Percentiles rank a stretch among this genome's conserved stretches.
Conservation (phyloP, 2,113 vertebrate species). For the Haemorhous mexicanus region DNA sequence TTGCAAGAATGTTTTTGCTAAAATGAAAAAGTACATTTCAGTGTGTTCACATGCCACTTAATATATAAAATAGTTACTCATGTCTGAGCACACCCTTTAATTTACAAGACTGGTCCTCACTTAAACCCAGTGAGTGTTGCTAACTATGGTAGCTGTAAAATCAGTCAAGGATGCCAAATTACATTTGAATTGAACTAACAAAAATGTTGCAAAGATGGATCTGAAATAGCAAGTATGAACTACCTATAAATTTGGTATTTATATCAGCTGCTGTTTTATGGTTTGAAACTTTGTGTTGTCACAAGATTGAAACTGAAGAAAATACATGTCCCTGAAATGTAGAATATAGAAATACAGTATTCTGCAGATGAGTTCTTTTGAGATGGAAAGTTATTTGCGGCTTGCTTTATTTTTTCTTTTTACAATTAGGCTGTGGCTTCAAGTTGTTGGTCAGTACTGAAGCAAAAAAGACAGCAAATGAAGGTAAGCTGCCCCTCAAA, state of each 20-base stretch:
- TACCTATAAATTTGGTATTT: not conserved
- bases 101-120: not conserved
- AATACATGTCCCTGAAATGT: not conserved
- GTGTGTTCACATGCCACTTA: slow-evolving; percentile 42
- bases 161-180: not conserved
- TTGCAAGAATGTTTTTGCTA: slow-evolving; percentile 64
- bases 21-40: slow-evolving; percentile 18
- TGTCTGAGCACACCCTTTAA: not conserved
- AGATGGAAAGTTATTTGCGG: not conserved
- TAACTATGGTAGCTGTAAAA: not conserved
- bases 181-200: not conserved
- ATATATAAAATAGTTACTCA: slow-evolving; percentile 46
- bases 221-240: not conserved
- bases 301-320: not conserved
- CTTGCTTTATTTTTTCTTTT: not conserved
- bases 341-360: not conserved
- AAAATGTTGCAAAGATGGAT: not conserved
- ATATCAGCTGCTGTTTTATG: not conserved
- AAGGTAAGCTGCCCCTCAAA: slow-evolving; percentile 75
- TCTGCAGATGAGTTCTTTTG: not conserved
- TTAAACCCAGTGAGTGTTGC: not conserved
- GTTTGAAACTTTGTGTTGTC: not conserved
- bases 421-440: slow-evolving; percentile 88
- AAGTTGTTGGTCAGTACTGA: slow-evolving; percentile 96
- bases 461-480: slow-evolving; percentile 92